These are phyloP conservation scores for Acestrorhynchus altus DNA, from an alignment of 2,797 vertebrate species.

Conservation along the genomic window DNA sequence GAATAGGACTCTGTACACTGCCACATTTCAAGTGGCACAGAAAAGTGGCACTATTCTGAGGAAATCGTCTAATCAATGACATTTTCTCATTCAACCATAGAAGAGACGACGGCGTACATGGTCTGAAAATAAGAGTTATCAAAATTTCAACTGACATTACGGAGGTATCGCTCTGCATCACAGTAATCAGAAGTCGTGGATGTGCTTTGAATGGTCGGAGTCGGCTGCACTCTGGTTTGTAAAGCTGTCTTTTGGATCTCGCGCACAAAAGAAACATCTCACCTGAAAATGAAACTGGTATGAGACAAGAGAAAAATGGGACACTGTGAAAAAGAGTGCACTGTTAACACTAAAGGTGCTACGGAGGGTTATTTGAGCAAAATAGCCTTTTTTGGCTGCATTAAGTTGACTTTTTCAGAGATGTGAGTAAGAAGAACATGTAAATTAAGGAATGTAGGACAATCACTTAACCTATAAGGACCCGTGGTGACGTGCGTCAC, in stretches of 20 bases:
- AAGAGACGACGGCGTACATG: not conserved
- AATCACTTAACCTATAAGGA: too few relatives aligned
- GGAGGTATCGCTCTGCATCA: not conserved
- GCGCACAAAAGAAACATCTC: not conserved
- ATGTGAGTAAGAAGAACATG: too few relatives aligned
- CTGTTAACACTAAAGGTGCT: too few relatives aligned
- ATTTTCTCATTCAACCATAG: conserved; percentile 6
- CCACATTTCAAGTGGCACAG: conserved; percentile 14
- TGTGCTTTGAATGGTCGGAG: not conserved
- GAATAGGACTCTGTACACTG: not conserved
- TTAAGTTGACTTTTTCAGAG: too few relatives aligned
- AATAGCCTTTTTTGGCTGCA: too few relatives aligned
- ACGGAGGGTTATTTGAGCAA: too few relatives aligned
- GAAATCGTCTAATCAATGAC: conserved; percentile 8
- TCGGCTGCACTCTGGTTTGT: not conserved
- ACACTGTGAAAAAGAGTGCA: too few relatives aligned
- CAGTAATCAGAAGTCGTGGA: conserved; percentile 1
- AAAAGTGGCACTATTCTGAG: conserved; percentile 4
- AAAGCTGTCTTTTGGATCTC: not conserved
- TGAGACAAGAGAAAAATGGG: not conserved
- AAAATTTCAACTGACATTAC: not conserved
- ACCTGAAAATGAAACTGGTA: not conserved
- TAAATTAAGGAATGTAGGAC: too few relatives aligned
- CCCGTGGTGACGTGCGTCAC: too few relatives aligned
- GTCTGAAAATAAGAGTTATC: conserved; percentile 9